A percentile compares a stretch with the other conserved stretches of the same genome.
phyloP scores from a whole-genome alignment of 2,888 invertebrate genomes.

The Andrena praecox region DNA sequence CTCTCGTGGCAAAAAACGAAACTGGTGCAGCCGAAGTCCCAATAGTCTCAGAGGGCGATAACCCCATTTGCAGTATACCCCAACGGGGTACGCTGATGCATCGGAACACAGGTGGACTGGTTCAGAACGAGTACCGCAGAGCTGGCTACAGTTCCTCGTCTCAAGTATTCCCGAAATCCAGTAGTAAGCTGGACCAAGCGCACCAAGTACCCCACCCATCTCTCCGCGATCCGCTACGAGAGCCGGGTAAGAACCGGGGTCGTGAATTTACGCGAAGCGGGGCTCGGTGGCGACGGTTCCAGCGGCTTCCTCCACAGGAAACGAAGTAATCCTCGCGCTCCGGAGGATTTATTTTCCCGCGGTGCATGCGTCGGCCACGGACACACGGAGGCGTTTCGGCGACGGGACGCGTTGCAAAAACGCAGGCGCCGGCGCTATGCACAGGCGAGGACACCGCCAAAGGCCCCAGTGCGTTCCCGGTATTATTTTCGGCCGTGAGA shows the following conservation, averaged over 20 bases:
- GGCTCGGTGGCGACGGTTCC: conserved; percentile 6
- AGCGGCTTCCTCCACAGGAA: conserved; percentile 15
- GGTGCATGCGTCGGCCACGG: conserved; percentile 45
- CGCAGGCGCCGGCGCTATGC: conserved; percentile 83
- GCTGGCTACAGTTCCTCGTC: too few species aligned
- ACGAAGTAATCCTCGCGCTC: conserved; percentile 59
- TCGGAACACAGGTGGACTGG: too few species aligned
- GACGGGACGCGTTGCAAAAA: conserved; percentile 76
- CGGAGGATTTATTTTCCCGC: conserved; percentile 48
- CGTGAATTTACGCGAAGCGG: conserved; percentile 34
- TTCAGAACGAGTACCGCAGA: too few species aligned
- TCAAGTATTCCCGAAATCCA: not conserved
- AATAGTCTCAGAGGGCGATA: not conserved
- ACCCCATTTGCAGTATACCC: too few species aligned
- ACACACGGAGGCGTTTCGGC: conserved; percentile 46
- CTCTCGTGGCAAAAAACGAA: not conserved
- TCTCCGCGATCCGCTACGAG: not conserved
- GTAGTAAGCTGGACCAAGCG: not conserved
- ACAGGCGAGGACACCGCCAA: conserved; percentile 77
- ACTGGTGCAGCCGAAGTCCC: not conserved
- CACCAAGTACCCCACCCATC: not conserved
- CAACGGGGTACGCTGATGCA: too few species aligned
- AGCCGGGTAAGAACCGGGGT: not conserved
- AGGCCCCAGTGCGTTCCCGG: conserved; percentile 75
- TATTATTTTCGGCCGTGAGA: conserved; percentile 73